Base-by-base conservation (phyloP, 2,797 vertebrate species). In the Pteronotus mesoamericanus region DNA sequence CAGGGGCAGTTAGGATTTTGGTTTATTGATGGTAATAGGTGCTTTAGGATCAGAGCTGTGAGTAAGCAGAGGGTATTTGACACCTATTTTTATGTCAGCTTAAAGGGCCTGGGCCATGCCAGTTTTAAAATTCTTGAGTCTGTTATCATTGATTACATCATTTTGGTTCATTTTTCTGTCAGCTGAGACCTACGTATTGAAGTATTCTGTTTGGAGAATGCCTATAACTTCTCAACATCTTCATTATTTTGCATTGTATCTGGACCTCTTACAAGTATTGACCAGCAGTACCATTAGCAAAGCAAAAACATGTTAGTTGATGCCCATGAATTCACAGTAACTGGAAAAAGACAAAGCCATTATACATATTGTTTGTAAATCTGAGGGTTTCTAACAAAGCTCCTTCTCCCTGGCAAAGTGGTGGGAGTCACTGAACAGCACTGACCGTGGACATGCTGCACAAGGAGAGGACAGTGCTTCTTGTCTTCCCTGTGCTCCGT, bases 391-490 rank as follows among this genome's bases (percentile, higher is more conserved):
- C 51, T 66, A 94, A 86, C 26, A 94, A 91, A 78, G 32, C 34
- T 48, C 15, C 16, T n/a, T 79, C 16, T 83, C 86, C 53, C 78
- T 91, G 96, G 97, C 79, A 97, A 71, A 34, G 32, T 37, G 14
- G 69, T 48, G 39, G 59, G 93, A 95, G 69, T 86, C 89, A 66
- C 61, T 94, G 37, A n/a, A 90, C 90, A 88, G 66, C 74, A 22
- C 96, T 86, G 34, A 26, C 57, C 7, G 39, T 87, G 18, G 89
- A 46, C 95, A 94, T 5, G 1, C 32, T 57, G 90, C 19, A 16
- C 94, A 91, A 88, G 97, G 86, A 97, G 79, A 72, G 93, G 72
- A 92, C 11, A n/a, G 86, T 0, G 26, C 95, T 97, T 92, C 86
- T 88, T 92, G 72, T 89, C 96, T 85, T 98, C 61, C 61, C 64